Evolutionary conservation across 2,797 vertebrate genomes (phyloP).

Genomic region (Centropyge bicolor): DNA sequence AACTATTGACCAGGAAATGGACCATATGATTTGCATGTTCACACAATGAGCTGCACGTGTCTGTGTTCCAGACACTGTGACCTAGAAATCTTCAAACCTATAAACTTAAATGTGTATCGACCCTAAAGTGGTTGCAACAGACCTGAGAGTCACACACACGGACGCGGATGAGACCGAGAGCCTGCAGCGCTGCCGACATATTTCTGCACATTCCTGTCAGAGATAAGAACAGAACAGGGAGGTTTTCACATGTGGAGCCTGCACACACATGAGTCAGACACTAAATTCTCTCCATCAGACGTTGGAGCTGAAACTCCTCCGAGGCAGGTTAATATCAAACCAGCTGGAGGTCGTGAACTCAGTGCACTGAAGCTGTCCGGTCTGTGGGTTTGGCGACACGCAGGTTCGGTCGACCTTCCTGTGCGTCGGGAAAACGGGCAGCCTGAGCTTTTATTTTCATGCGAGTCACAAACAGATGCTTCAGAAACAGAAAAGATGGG

Average conservation of each 20-base stretch:
- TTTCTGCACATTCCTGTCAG: constrained; percentile 36
- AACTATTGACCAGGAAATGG: background rate
- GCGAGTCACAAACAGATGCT: background rate
- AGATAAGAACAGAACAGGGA: background rate
- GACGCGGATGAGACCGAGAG: background rate
- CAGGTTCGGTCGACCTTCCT: background rate
- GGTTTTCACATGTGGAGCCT: background rate
- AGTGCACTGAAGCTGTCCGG: background rate
- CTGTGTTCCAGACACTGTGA: background rate
- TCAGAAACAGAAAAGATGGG: background rate
- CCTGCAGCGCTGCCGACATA: background rate
- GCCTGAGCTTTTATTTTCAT: background rate
- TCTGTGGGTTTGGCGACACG: background rate
- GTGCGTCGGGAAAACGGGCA: background rate
- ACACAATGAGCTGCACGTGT: background rate
- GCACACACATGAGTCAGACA: background rate
- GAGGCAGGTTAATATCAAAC: constrained; percentile 32
- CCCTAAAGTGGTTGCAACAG: background rate
- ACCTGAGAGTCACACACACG: background rate
- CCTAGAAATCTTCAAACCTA: background rate
- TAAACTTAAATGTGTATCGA: background rate
- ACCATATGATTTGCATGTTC: background rate
- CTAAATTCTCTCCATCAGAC: background rate
- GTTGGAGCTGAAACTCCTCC: background rate
- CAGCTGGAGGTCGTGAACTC: background rate